phyloP scores from a whole-genome alignment of 2,113 vertebrate species.

The Zosterops borbonicus region DNA sequence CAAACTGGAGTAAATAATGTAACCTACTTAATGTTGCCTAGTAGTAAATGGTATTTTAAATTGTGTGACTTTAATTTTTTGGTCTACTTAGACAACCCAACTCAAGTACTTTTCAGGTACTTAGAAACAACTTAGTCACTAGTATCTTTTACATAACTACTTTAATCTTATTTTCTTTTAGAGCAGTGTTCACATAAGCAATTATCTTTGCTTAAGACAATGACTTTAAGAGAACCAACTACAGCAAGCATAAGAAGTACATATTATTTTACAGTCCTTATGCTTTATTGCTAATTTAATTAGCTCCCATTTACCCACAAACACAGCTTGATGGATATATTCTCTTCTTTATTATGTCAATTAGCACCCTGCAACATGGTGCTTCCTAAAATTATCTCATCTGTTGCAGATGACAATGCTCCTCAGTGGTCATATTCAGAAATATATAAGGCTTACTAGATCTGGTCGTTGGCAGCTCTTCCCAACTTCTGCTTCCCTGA shows the following conservation, averaged over 20 bases:
- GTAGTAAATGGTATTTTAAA: not conserved
- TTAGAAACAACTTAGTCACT: not conserved
- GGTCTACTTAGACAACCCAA: not conserved
- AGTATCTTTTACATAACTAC: not conserved
- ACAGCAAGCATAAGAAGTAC: not conserved
- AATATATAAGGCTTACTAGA: not conserved
- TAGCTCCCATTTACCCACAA: constrained; percentile 27
- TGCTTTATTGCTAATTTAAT: constrained; percentile 24
- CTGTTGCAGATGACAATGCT: not conserved
- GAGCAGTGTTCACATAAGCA: not conserved
- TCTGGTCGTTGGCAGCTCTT: not conserved
- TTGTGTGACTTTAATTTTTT: not conserved
- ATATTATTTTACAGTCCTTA: not conserved
- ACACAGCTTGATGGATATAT: constrained; percentile 16
- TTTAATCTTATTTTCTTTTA: not conserved
- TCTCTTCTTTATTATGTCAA: constrained; percentile 5
- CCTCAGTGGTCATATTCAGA: not conserved
- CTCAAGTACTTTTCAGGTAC: not conserved
- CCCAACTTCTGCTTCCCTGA: not conserved
- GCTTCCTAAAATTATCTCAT: constrained; percentile 8
- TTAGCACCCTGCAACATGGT: constrained; percentile 1
- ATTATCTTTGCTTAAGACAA: constrained; percentile 3
- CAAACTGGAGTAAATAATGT: not conserved
- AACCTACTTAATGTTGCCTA: not conserved
- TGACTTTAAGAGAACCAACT: not conserved